A percentile compares a stretch with the other conserved stretches of the same genome.
Conservation (phyloP, 2,113 vertebrate genomes). For the Cromileptes altivelis region DNA sequence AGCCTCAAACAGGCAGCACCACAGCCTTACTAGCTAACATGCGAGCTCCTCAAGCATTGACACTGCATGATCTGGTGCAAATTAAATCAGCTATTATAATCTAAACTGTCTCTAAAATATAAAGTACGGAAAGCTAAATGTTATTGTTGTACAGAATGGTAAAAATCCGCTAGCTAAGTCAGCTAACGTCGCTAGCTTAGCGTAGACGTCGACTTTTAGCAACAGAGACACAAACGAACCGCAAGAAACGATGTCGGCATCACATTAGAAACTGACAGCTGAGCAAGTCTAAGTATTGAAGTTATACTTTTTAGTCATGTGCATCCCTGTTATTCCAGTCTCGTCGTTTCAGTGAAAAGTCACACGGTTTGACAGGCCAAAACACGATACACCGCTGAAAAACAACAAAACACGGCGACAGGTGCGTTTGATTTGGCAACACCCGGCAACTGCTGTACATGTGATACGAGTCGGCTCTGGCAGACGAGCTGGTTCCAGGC, state of each 20-base stretch:
- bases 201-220: constrained; percentile 19
- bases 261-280: not conserved
- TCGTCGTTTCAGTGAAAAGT: constrained; percentile 42
- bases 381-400: constrained; percentile 61
- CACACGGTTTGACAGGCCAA: constrained; percentile 65
- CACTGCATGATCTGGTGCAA: accelerated
- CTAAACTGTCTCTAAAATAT: accelerated
- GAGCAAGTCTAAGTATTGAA: not conserved
- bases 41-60: not conserved
- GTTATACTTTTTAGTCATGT: constrained; percentile 77
- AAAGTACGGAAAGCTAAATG: not conserved
- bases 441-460: accelerated
- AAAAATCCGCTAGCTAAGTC: constrained; percentile 20
- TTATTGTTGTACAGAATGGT: not conserved
- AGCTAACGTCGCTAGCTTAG: constrained; percentile 53
- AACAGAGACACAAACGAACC: not conserved
- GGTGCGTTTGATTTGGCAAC: not conserved
- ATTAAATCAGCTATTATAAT: accelerated
- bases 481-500: not conserved
- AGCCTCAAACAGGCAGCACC: not conserved
- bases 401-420: constrained; percentile 77
- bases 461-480: not conserved
- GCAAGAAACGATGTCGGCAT: not conserved
- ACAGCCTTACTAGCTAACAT: not conserved
- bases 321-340: constrained; percentile 70